Conservation (phyloP, 1,140 invertebrate species). For the Rhysida immarginata region DNA sequence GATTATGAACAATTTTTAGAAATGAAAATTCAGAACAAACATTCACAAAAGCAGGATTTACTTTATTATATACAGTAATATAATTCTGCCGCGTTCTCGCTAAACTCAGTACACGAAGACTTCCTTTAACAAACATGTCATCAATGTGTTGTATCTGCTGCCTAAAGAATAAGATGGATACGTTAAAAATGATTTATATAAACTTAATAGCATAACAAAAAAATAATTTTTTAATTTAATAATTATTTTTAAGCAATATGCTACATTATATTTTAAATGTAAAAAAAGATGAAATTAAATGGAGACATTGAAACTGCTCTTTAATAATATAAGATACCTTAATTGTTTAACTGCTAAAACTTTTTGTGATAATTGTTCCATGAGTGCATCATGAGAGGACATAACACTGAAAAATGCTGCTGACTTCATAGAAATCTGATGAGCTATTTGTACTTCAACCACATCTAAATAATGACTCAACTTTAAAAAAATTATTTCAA, state of each 20-base stretch:
- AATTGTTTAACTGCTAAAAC: constrained; percentile 60
- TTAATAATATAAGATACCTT: constrained; percentile 31
- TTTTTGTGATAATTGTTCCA: constrained; percentile 73
- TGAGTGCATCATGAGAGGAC: constrained; percentile 84
- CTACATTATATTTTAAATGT: too few species aligned
- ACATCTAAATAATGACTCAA: constrained; percentile 90
- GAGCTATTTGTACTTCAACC: constrained; percentile 87
- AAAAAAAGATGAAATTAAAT: too few species aligned
- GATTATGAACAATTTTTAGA: background rate
- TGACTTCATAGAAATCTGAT: constrained; percentile 89
- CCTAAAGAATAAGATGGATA: constrained; percentile 23
- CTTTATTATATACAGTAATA: constrained; percentile 36
- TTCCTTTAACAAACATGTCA: constrained; percentile 56
- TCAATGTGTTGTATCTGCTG: constrained; percentile 48
- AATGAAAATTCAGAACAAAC: background rate
- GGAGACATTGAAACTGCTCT: too few species aligned
- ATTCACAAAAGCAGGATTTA: constrained; percentile 20
- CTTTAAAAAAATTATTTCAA: constrained; percentile 27
- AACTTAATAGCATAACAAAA: too few species aligned
- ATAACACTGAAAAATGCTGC: constrained; percentile 94
- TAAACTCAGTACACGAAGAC: constrained; percentile 52
- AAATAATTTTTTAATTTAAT: background rate
- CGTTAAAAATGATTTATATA: too few species aligned
- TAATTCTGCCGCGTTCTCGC: constrained; percentile 35
- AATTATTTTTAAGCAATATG: too few species aligned